These are phyloP conservation scores for Gymnorhina tibicen DNA, from an alignment of 2,113 vertebrate species.

Conservation along the genomic window DNA sequence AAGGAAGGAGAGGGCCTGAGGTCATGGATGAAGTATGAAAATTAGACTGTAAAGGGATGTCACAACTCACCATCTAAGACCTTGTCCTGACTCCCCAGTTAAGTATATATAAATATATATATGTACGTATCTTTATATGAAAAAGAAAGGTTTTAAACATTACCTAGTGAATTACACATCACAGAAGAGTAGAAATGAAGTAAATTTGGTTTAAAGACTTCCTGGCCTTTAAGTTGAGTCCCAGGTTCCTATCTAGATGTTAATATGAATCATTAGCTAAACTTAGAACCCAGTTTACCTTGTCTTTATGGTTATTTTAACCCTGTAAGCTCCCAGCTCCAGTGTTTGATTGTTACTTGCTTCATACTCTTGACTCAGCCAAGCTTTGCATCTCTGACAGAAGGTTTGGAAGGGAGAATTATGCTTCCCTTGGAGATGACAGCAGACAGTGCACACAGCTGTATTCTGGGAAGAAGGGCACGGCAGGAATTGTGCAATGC, in stretches of 20 bases:
- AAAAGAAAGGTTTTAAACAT: background rate
- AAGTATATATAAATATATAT: constrained; percentile 31
- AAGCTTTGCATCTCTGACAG: background rate
- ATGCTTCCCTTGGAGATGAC: background rate
- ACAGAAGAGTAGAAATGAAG: background rate
- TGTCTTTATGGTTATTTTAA: background rate
- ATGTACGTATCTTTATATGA: background rate
- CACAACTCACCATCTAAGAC: constrained; percentile 51
- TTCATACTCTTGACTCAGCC: background rate
- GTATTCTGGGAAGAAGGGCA: background rate
- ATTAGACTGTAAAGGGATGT: constrained; percentile 61
- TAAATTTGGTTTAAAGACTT: background rate
- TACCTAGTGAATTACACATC: background rate
- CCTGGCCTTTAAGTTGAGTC: background rate
- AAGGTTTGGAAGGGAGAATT: background rate
- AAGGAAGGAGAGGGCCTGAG: constrained; percentile 55
- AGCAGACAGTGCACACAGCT: background rate
- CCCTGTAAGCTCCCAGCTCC: background rate
- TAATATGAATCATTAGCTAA: background rate
- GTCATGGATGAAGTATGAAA: constrained; percentile 58
- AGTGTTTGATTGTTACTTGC: background rate
- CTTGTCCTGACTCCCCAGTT: constrained; percentile 58
- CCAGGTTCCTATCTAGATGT: background rate
- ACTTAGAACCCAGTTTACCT: background rate
- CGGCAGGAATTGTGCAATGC: background rate